A percentile compares a stretch with the other conserved stretches of the same genome.
These are phyloP conservation scores for Protobothrops mucrosquamatus DNA, from an alignment of 2,113 vertebrate genomes.

Conservation along the genomic window DNA sequence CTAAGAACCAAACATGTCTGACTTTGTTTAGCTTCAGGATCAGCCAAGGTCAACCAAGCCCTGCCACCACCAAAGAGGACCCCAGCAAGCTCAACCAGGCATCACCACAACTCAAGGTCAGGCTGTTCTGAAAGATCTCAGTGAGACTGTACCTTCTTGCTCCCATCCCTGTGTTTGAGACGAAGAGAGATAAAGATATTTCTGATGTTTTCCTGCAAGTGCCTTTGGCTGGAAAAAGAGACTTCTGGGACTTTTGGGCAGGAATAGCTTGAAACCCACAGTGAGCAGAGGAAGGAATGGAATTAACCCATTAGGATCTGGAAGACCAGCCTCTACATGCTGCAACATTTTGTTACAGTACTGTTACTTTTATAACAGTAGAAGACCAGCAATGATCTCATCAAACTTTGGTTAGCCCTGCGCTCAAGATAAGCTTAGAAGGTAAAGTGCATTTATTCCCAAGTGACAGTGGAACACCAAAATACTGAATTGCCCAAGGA, in stretches of 20 bases:
- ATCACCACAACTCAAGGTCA: not conserved
- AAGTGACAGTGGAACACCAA: not conserved
- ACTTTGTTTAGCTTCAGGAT: not conserved
- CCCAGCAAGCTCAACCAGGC: not conserved
- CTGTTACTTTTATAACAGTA: not conserved
- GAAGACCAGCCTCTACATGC: no score
- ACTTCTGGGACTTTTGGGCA: not conserved
- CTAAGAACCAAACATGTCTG: not conserved
- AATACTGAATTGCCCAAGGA: no score
- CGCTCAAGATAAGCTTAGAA: not conserved
- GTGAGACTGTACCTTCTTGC: not conserved
- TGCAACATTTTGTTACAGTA: not conserved
- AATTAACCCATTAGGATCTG: no score
- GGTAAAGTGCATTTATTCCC: not conserved
- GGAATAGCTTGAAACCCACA: not conserved
- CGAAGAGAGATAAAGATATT: not conserved
- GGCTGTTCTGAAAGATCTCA: not conserved
- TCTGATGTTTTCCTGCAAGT: not conserved
- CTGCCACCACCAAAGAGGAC: not conserved
- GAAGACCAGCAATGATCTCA: not conserved
- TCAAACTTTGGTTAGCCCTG: not conserved
- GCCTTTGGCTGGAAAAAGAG: not conserved
- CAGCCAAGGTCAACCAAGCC: not conserved
- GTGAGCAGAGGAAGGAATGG: no score
- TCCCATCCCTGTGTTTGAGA: not conserved